A percentile compares a stretch with the other conserved stretches of the same genome.
phyloP scores from a whole-genome alignment of 2,113 vertebrate genomes.

The Aphelocoma coerulescens region DNA sequence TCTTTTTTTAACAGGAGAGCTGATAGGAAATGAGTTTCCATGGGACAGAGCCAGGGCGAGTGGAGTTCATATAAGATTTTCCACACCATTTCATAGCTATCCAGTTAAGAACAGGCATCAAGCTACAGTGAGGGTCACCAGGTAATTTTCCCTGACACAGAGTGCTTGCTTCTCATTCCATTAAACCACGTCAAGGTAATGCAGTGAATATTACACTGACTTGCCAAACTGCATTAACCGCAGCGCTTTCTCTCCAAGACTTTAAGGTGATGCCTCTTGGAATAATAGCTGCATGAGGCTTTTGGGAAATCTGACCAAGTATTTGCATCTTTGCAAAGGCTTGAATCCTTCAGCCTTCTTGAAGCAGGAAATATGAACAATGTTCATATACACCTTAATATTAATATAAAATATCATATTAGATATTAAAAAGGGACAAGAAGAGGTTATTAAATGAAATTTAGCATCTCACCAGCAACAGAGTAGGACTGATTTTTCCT shows the following conservation, averaged over 20 bases:
- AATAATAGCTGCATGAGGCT: neutral
- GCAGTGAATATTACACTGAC: slow-evolving; percentile 1
- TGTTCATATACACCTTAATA: neutral
- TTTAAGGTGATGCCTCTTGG: neutral
- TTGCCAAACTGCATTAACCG: slow-evolving; percentile 3
- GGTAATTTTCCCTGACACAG: slow-evolving; percentile 53
- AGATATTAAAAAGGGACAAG: neutral
- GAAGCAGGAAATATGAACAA: neutral
- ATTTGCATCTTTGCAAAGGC: neutral
- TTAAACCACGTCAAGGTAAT: slow-evolving; percentile 6
- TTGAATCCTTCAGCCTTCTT: neutral
- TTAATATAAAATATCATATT: neutral
- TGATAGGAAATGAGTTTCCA: neutral
- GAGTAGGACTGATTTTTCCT: neutral
- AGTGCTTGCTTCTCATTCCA: slow-evolving; percentile 18
- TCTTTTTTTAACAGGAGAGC: neutral
- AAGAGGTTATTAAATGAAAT: neutral
- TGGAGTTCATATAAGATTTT: slow-evolving; percentile 5
- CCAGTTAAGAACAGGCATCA: neutral
- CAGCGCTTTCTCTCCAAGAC: neutral
- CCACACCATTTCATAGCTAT: neutral
- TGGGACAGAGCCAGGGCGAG: neutral
- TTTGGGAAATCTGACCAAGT: neutral
- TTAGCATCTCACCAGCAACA: neutral
- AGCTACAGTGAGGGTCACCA: slow-evolving; percentile 28